Evolutionary conservation across 2,113 vertebrate genomes (phyloP).

Genomic region (western clawed frog (Xenopus tropicalis)): DNA sequence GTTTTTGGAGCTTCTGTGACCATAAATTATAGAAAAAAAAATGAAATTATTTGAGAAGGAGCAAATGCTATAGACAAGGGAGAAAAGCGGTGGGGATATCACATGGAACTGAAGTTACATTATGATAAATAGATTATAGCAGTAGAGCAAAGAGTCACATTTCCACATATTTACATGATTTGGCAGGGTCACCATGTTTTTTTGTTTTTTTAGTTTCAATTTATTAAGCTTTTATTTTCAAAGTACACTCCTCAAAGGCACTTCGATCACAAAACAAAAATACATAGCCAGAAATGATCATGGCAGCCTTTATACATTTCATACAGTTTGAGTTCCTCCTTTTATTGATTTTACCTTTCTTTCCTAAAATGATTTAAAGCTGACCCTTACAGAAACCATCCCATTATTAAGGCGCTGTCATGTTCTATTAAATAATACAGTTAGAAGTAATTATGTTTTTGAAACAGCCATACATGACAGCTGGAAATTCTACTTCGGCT

Average conservation of each 20-base stretch:
- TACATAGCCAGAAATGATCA: conserved; percentile 42
- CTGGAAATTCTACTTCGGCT: conserved; percentile 3
- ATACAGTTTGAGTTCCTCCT: conserved; percentile 14
- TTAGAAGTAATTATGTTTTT: background rate
- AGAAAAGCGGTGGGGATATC: too few species aligned
- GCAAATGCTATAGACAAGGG: too few species aligned
- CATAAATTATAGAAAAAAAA: too few species aligned
- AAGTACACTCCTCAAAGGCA: conserved; percentile 47
- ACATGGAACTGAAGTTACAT: too few species aligned
- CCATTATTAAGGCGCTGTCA: conserved; percentile 33
- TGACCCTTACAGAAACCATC: conserved; percentile 24
- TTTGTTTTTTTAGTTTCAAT: conserved; percentile 10
- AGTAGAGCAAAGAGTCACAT: background rate
- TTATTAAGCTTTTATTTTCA: conserved; percentile 45
- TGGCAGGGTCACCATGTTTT: conserved; percentile 22
- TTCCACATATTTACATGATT: conserved; percentile 5
- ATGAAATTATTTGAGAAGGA: too few species aligned
- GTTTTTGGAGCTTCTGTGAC: too few species aligned
- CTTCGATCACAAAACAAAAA: conserved; percentile 46
- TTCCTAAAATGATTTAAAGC: conserved; percentile 13
- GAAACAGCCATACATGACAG: conserved; percentile 30
- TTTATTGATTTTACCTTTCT: background rate
- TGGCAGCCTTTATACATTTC: conserved; percentile 31
- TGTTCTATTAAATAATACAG: conserved; percentile 23
- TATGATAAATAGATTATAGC: too few species aligned